These are phyloP conservation scores for Drosophila yooni DNA, from an alignment of 2,888 invertebrate species.

Conservation along the genomic window DNA sequence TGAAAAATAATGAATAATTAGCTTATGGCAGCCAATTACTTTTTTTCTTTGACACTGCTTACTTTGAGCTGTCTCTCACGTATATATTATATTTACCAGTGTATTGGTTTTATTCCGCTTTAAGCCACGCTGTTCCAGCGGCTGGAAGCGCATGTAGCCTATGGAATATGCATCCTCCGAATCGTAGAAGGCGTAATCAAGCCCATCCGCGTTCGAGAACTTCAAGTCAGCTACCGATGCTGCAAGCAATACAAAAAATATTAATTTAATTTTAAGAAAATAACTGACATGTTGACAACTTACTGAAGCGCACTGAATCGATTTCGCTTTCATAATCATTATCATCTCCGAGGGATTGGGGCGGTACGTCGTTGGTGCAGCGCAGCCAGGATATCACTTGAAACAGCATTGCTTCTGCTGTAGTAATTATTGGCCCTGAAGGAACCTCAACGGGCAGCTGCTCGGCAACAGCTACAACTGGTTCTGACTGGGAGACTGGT, in stretches of 20 bases:
- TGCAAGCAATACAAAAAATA: slow-evolving; percentile 17
- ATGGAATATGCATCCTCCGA: slow-evolving; percentile 43
- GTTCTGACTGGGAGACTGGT: not conserved
- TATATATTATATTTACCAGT: slow-evolving; percentile 43
- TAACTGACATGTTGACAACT: slow-evolving; percentile 4
- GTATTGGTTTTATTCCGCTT: slow-evolving; percentile 58
- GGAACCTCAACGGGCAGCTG: not conserved
- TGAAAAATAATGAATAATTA: too few relatives aligned
- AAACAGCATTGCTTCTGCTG: not conserved
- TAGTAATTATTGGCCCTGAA: not conserved
- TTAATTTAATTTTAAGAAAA: not conserved
- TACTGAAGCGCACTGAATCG: slow-evolving; percentile 33
- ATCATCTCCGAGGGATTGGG: not conserved
- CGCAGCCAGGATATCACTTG: slow-evolving; percentile 39
- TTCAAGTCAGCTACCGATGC: slow-evolving; percentile 43
- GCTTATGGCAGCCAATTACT: too few relatives aligned
- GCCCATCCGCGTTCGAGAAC: slow-evolving; percentile 56
- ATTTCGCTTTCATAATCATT: not conserved
- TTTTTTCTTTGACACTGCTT: too few relatives aligned
- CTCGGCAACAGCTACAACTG: not conserved
- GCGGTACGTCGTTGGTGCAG: slow-evolving; percentile 28
- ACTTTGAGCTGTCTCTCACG: too few relatives aligned
- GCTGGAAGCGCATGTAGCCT: slow-evolving; percentile 71
- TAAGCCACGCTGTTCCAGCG: slow-evolving; percentile 57
- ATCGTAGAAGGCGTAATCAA: slow-evolving; percentile 72